Percentiles rank a stretch among this genome's conserved stretches.
These are phyloP conservation scores for Muraenolepis orangiensis DNA, from an alignment of 2,797 vertebrate genomes.

Conservation along the genomic window DNA sequence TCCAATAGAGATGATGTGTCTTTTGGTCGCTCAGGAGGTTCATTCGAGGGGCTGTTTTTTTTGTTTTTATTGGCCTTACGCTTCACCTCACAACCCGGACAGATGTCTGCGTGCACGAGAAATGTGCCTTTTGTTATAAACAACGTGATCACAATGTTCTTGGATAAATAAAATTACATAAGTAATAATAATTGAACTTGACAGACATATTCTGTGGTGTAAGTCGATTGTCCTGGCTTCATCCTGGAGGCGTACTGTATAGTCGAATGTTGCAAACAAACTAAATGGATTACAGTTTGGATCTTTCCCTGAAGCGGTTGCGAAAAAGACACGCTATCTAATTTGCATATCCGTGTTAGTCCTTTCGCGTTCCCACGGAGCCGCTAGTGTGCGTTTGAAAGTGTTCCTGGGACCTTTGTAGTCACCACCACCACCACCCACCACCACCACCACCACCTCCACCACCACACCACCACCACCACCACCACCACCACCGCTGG, in stretches of 20 bases:
- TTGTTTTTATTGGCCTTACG: constrained; percentile 16
- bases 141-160: background rate
- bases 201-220: background rate
- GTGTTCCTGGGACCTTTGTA: constrained; percentile 9
- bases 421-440: constrained; percentile 17
- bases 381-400: constrained; percentile 1
- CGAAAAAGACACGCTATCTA: background rate
- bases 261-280: constrained; percentile 34
- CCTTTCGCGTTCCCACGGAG: background rate
- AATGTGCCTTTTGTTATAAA: background rate
- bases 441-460: too few relatives aligned
- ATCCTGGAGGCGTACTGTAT: background rate
- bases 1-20: constrained; percentile 43
- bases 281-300: background rate
- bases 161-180: background rate
- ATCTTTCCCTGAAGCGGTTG: background rate
- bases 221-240: background rate
- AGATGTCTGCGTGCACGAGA: background rate
- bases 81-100: background rate
- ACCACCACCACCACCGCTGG: constrained; percentile 25
- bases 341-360: background rate
- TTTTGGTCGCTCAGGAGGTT: constrained; percentile 47
- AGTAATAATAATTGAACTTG: too few relatives aligned
- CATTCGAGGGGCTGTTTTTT: constrained; percentile 4
- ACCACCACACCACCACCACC: too few relatives aligned